Percentiles rank a stretch among this genome's conserved stretches.
Evolutionary conservation across 2,797 vertebrate genomes (phyloP).

Genomic region (Lepidocolaptes lacrymiger): DNA sequence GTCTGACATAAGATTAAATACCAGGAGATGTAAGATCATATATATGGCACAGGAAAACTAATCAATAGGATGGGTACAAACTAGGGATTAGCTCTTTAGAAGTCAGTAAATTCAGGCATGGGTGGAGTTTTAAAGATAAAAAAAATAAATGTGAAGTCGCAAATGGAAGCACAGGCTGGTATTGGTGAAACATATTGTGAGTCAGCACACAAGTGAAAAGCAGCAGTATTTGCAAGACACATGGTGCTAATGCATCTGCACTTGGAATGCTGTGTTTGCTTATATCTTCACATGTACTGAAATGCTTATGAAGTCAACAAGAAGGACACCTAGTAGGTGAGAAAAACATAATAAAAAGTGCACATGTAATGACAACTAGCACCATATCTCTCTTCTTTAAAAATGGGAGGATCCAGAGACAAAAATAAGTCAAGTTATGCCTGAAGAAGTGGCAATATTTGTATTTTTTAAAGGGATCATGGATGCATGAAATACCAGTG

Average conservation of each 20-base stretch:
- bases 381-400: not conserved
- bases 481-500: not conserved
- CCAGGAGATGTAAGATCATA: not conserved
- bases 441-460: not conserved
- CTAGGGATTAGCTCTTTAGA: not conserved
- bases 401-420: not conserved
- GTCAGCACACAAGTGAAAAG: not conserved
- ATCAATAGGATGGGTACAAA: not conserved
- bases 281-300: not conserved
- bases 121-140: not conserved
- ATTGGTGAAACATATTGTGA: not conserved
- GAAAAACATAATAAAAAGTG: not conserved
- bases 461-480: not conserved
- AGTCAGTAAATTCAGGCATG: not conserved
- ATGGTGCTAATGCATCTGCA: rapidly evolving
- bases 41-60: not conserved
- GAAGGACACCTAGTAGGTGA: not conserved
- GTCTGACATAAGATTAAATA: not conserved
- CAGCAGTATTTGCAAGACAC: not conserved
- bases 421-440: not conserved
- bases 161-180: not conserved
- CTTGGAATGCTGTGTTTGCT: not conserved
- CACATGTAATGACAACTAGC: not conserved
- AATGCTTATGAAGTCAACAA: not conserved
- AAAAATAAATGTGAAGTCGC: not conserved